These are phyloP conservation scores for Amiota minor DNA, from an alignment of 2,888 invertebrate species.

Conservation along the genomic window DNA sequence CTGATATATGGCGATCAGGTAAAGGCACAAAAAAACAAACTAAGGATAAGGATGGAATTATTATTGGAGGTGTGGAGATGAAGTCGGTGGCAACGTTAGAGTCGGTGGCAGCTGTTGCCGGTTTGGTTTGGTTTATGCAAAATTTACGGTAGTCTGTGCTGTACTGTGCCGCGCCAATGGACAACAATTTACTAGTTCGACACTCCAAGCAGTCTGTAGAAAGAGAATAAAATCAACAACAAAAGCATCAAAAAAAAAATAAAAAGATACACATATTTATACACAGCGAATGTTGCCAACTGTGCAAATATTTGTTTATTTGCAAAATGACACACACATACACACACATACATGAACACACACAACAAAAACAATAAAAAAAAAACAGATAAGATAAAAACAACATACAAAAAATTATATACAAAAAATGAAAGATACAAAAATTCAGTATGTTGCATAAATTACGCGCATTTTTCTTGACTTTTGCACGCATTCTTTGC, in stretches of 20 bases:
- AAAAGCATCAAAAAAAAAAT: no score
- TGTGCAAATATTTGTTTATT: constrained; percentile 19
- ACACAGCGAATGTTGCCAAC: constrained; percentile 18
- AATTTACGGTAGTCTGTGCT: no score
- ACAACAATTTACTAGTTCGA: background rate
- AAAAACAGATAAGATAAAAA: background rate
- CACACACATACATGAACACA: background rate
- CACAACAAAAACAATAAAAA: background rate
- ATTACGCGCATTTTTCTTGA: constrained; percentile 11
- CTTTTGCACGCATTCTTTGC: background rate
- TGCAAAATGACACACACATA: background rate
- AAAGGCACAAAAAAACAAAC: background rate
- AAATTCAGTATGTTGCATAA: constrained; percentile 3
- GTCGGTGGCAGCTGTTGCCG: background rate
- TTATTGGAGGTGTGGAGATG: background rate
- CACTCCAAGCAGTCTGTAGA: background rate
- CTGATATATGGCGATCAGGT: constrained; percentile 3
- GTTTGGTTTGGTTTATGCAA: background rate
- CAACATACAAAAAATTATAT: no score
- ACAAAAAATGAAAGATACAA: no score
- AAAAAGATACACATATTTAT: no score
- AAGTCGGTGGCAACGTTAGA: background rate
- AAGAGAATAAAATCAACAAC: background rate
- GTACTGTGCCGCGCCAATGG: background rate
- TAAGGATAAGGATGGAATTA: background rate